Evolutionary conservation across 1,140 invertebrate genomes (phyloP).

Genomic region (Archivesica marissinica): DNA sequence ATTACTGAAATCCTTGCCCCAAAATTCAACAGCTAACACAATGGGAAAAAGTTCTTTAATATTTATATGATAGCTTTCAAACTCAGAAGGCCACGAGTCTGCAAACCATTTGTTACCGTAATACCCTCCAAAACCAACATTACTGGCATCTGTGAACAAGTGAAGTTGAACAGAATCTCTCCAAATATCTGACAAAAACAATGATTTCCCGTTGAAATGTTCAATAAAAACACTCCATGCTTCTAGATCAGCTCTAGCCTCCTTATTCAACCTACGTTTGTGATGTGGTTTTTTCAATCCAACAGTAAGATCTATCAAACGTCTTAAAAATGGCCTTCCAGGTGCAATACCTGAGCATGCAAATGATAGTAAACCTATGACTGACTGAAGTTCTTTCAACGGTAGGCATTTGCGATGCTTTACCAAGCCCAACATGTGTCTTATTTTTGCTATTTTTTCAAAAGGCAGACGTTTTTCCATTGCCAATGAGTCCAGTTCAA

Average conservation of each 20-base stretch:
- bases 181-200: constrained; percentile 40
- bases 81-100: not conserved
- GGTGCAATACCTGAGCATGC: constrained; percentile 33
- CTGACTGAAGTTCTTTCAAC: constrained; percentile 51
- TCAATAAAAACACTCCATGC: constrained; percentile 48
- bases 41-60: constrained; percentile 32
- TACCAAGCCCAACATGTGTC: not conserved
- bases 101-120: constrained; percentile 22
- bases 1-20: constrained; percentile 5
- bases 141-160: constrained; percentile 41
- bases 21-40: constrained; percentile 13
- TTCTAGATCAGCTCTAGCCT: constrained; percentile 48
- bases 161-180: constrained; percentile 30
- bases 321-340: constrained; percentile 44
- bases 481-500: constrained; percentile 26
- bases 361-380: constrained; percentile 59
- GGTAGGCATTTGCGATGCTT: not conserved
- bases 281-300: constrained; percentile 17
- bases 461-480: constrained; percentile 29
- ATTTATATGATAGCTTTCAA: not conserved
- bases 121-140: constrained; percentile 37
- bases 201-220: constrained; percentile 53
- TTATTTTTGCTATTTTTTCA: constrained; percentile 41
- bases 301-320: constrained; percentile 53
- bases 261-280: constrained; percentile 14